phyloP scores from a whole-genome alignment of 2,797 vertebrate genomes.

The Paedocypris micromegethes region DNA sequence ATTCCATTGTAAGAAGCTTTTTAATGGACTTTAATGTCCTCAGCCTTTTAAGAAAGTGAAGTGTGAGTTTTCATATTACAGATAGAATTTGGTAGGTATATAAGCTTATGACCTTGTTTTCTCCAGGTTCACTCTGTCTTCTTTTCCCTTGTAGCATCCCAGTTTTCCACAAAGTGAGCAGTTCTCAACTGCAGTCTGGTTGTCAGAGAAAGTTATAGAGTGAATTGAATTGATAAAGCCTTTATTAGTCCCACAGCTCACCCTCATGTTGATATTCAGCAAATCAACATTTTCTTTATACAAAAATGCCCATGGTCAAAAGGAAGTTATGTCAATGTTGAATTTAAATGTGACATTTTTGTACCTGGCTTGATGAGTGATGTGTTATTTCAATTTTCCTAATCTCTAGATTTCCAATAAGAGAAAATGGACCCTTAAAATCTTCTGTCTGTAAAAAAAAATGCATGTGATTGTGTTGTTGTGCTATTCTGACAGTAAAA shows the following conservation, averaged over 20 bases:
- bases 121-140: constrained; percentile 54
- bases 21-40: constrained; percentile 52
- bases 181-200: background rate
- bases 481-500: background rate
- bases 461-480: no score
- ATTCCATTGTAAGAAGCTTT: constrained; percentile 50
- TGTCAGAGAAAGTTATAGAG: background rate
- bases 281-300: no score
- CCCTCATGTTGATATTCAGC: no score
- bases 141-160: constrained; percentile 40
- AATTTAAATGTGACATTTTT: background rate
- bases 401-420: constrained; percentile 63
- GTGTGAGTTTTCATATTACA: constrained; percentile 9
- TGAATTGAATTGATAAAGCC: background rate
- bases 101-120: constrained; percentile 58
- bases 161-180: constrained; percentile 37
- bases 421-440: constrained; percentile 51
- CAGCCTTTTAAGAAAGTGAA: constrained; percentile 48
- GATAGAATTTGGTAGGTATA: background rate
- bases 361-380: constrained; percentile 49
- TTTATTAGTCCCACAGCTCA: no score
- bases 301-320: no score
- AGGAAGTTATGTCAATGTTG: no score
- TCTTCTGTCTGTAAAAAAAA: constrained; percentile 44
- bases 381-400: constrained; percentile 49